Base-by-base conservation (phyloP, 2,797 vertebrate genomes). In the Hapalemur alaotrensis region DNA sequence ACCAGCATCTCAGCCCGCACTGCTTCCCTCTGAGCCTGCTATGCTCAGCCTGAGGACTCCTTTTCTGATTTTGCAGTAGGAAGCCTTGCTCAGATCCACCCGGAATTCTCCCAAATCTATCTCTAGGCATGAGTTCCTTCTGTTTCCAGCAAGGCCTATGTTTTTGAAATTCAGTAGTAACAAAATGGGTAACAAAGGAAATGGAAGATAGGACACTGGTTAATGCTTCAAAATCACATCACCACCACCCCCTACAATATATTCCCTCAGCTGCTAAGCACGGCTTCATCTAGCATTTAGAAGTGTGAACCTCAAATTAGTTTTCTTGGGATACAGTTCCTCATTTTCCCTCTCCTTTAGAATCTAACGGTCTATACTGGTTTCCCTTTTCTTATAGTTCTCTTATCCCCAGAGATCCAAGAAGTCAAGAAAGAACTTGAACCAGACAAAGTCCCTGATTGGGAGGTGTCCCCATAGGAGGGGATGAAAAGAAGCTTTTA, bases 361-460 rank as follows among this genome's bases (percentile, higher is more conserved):
- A 63, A 14, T 75, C 76, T 93, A 78, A 92, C 69, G 8, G 23
- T 70, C 72, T 69, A 9, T 50, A 35, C 69, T 43, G 48, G 20
- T 87, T 93, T 88, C 35, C 57, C 70, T 89, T 82, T 67, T 22
- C 35, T 75, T 92, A 28, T 48, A 18, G 46, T 35, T 52, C 52
- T 69, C 41, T 2, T 7, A 79, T 38, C 63, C 57, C 38, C 3
- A 80, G 79, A 85, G 61, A 94, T 48, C 52, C 46, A 93, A 96
- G 85, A 81, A 92, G 41, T 76, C 89, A 67, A 76, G 81, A 92
- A 72, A 80, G 57, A 94, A 25, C 52, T 48, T 91, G 57, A 93
- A 69, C 41, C 54, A 92, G 88, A 88, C 95, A 81, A 97, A 92
- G 76, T 88, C 80, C 52, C 88, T 96, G 83, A 96, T 84, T 84